Conservation (phyloP, 2,797 vertebrate species). For the Lepus oiostolus region DNA sequence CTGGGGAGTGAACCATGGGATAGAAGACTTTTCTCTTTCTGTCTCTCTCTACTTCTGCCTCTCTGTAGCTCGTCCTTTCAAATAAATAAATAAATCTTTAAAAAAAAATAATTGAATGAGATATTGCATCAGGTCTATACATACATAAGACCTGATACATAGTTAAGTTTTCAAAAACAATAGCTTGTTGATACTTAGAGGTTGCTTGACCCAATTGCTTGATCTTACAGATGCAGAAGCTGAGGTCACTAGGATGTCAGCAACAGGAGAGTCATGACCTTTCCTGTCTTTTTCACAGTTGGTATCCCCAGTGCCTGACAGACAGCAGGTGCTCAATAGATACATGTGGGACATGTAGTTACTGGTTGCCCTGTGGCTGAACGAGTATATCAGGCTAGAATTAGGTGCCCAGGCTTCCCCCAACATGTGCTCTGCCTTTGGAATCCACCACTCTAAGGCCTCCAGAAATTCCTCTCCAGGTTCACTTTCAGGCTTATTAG, state of each 20-base stretch:
- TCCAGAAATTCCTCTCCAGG: conserved; percentile 40
- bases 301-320: not conserved
- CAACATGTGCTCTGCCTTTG: not conserved
- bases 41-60: too few species aligned
- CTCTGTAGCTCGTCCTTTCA: too few species aligned
- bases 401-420: not conserved
- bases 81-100: too few species aligned
- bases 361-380: not conserved
- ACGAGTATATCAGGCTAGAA: not conserved
- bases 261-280: not conserved
- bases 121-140: not conserved
- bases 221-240: not conserved
- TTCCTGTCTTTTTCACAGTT: not conserved
- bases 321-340: conserved; percentile 19
- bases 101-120: conserved; percentile 23
- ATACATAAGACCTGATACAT: not conserved
- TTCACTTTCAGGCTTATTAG: conserved; percentile 74
- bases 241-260: not conserved
- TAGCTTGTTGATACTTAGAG: not conserved
- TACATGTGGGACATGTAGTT: not conserved
- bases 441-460: not conserved
- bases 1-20: too few species aligned
- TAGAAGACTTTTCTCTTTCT: too few species aligned
- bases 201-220: not conserved
- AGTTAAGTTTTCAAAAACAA: not conserved